Base-by-base conservation (phyloP, 2,888 invertebrate species). In the Strigamia transsilvanica region DNA sequence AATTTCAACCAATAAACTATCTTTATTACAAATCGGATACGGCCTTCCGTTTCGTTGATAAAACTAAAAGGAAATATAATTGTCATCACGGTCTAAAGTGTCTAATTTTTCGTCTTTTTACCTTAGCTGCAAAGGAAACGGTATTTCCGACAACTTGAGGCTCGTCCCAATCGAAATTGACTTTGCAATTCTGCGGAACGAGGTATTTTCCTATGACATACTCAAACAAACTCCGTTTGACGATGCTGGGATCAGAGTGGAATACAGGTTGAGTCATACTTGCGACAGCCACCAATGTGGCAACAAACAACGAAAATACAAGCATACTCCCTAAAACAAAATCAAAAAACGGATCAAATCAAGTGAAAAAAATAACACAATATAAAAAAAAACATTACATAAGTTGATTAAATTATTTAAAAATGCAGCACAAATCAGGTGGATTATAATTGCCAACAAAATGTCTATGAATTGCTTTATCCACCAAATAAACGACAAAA, bases 11-110 rank as follows among this genome's bases (percentile, higher is more conserved):
- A 93, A 91, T 85, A 97, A 92, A 88, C 94, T 93, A 89, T 97
- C 97, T 84, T 94, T 94, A 90, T 96, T 95, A 89, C 96, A 96
- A 87, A 97, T 94, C 85, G 96, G 96, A 90, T 97, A 97, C 84
- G 97, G 95, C 88, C 95, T 94, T 32, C 97, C 96, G 88, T 97
- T 97, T 84, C 96, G 92, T 89, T 96, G 96, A 90, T 92, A 96
- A 90, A 96, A 96, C 90, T 94, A 90, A 7, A 15, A 38, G 61
- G 21, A 79, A 23, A 81, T 27, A 78, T 79, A 82, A 78, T 61
- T 2, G 18, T 61, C 7, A 73, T 18, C 1, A 3, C 15, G 10
- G 5, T 42, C 5, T 46, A n/a, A 80, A 23, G 27, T 27, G 3
- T 27, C n/a, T n/a, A 27, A 2, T 27, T 27, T 27, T 27, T 27